phyloP scores from a whole-genome alignment of 2,888 invertebrate species.

The Cephus spinipes region DNA sequence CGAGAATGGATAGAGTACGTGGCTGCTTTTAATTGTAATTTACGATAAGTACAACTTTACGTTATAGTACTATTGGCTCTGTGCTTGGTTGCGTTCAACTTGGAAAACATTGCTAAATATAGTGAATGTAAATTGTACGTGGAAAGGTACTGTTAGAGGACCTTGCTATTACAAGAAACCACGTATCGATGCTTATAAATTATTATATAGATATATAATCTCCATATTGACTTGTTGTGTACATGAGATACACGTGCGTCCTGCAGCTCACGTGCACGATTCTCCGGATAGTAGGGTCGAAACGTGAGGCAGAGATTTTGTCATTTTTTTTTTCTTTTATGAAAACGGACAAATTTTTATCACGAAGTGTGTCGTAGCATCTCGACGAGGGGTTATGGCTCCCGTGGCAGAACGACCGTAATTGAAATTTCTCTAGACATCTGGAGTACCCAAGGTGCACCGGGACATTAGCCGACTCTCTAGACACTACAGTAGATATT shows the following conservation, averaged over 20 bases:
- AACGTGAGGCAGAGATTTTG: background rate
- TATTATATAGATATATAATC: background rate
- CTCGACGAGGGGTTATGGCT: background rate
- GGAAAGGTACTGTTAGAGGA: conserved; percentile 3
- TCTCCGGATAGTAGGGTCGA: background rate
- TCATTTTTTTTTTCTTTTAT: background rate
- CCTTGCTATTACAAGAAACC: background rate
- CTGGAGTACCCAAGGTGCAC: background rate
- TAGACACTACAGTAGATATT: background rate
- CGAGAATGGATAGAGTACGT: background rate
- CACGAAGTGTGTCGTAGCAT: background rate
- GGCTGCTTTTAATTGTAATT: background rate
- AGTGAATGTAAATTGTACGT: background rate
- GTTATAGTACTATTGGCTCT: background rate
- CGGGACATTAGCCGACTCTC: background rate
- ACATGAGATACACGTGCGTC: background rate
- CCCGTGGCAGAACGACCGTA: background rate
- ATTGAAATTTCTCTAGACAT: background rate
- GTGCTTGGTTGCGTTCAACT: background rate
- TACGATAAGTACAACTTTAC: background rate
- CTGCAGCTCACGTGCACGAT: background rate
- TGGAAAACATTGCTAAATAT: background rate
- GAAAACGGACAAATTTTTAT: background rate
- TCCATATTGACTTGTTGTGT: background rate
- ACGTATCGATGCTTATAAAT: background rate